Base-by-base conservation (phyloP, 2,888 invertebrate species). In the Mesochorus sp. region DNA sequence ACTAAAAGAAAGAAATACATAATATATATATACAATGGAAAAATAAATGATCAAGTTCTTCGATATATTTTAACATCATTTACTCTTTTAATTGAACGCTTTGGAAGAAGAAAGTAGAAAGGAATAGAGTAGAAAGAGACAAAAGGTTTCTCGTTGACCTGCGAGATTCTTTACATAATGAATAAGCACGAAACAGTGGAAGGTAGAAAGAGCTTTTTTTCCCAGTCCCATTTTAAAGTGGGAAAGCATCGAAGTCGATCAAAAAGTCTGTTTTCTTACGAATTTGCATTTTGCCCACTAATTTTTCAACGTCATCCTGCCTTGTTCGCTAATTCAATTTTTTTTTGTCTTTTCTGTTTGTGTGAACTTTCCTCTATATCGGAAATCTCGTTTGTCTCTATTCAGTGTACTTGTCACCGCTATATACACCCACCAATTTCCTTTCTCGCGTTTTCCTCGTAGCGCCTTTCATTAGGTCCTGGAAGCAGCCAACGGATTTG, bases 1-100 rank as follows among this genome's bases (percentile, higher is more conserved):
- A n/a, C n/a, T 55, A 55, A 6, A n/a, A 19, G 57, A 8, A 10
- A 61, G 14, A 53, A 37, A n/a, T 24, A n/a, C n/a, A n/a, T n/a
- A n/a, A n/a, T 26, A 49, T 31, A 62, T 28, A 44, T 53, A 28
- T 12, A 34, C 12, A 49, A 21, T 8, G 14, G n/a, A 6, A 8
- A 10, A 39, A 10, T 17, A 4, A 3, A 28, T 19, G 24, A 42
- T 19, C 39, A 51, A 39, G 31, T 31, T 26, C 51, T 71, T 76
- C 66, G 49, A 64, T 42, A 14, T 31, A 51, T 57, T 66, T 31
- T 31, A 53, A 67, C 19, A 53, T 37, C 71, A 71, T 71, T 67
- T 55, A 26, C 8, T 51, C 67, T 59, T 72, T 76, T 66, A 72
- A 76, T 76, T 72, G 76, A 59, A 3, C 47, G 39, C 10, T 37